phyloP scores from a whole-genome alignment of 2,888 invertebrate genomes.

The Lochmaea capreae region DNA sequence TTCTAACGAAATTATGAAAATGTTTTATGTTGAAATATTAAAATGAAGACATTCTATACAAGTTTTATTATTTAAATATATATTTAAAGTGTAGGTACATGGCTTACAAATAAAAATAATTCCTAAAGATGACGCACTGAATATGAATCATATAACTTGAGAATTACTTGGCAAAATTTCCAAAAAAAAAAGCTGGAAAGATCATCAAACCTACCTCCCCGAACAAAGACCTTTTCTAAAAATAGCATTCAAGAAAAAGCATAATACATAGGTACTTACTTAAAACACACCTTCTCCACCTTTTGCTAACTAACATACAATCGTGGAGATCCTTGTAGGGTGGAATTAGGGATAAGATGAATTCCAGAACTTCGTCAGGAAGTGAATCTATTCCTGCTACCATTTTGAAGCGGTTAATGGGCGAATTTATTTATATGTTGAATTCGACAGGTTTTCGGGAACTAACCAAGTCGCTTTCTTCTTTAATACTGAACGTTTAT shows the following conservation, averaged over 20 bases:
- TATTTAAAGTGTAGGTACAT: no score
- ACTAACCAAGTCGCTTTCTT: not conserved
- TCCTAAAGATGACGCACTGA: not conserved
- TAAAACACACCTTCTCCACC: constrained; percentile 86
- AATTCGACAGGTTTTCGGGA: not conserved
- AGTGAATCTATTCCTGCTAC: constrained; percentile 73
- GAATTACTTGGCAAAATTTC: constrained; percentile 29
- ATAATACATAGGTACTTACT: constrained; percentile 74
- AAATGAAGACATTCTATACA: no score
- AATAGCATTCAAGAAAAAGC: constrained; percentile 47
- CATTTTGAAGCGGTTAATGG: constrained; percentile 1
- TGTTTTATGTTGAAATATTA: no score
- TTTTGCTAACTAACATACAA: constrained; percentile 86
- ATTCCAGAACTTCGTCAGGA: constrained; percentile 94
- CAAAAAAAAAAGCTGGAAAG: constrained; percentile 17
- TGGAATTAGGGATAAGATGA: constrained; percentile 87
- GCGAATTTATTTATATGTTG: not conserved
- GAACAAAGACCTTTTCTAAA: constrained; percentile 40
- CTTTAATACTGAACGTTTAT: constrained; percentile 11
- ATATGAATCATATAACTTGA: constrained; percentile 26
- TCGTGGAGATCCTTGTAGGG: constrained; percentile 91
- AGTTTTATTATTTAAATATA: no score
- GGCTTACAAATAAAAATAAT: no score
- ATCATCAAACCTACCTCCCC: constrained; percentile 26
- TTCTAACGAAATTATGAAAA: no score